A percentile compares a stretch with the other conserved stretches of the same genome.
These are phyloP conservation scores for Melanotaenia parkinsoni DNA, from an alignment of 2,797 vertebrate species.

Conservation along the genomic window DNA sequence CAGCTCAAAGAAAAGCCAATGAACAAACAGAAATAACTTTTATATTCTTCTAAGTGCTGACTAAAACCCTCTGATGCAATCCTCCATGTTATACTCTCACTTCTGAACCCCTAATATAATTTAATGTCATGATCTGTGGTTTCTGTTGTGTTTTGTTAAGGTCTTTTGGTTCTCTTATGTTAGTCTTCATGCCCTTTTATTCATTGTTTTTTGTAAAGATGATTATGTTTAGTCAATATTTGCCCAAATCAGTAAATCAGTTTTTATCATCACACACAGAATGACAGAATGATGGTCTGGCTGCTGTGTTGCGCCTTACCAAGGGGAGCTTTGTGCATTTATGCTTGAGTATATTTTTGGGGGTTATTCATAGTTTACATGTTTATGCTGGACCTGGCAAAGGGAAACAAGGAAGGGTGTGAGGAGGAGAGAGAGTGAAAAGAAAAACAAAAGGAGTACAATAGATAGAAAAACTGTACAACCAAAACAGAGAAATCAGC, in stretches of 20 bases:
- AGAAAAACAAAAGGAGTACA: not conserved
- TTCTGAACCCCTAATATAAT: not conserved
- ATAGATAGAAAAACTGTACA: not conserved
- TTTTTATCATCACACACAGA: not conserved
- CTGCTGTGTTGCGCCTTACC: no score
- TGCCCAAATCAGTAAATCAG: not conserved
- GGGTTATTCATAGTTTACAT: not conserved
- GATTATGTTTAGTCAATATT: not conserved
- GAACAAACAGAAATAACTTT: slow-evolving; percentile 8
- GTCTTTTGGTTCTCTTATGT: not conserved
- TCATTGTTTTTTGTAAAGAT: no score
- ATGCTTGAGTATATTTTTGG: not conserved
- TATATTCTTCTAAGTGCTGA: not conserved
- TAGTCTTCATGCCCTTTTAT: no score
- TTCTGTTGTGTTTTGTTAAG: not conserved
- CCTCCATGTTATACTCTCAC: not conserved
- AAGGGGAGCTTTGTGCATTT: no score
- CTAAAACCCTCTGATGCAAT: not conserved
- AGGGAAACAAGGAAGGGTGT: no score
- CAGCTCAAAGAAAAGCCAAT: slow-evolving; percentile 7
- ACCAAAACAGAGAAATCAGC: not conserved
- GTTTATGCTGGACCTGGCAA: not conserved
- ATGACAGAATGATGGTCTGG: no score
- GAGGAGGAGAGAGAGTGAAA: no score
- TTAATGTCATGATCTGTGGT: not conserved